These are phyloP conservation scores for Rhamphomyia laevipes DNA, from an alignment of 2,888 invertebrate genomes.

Conservation along the genomic window DNA sequence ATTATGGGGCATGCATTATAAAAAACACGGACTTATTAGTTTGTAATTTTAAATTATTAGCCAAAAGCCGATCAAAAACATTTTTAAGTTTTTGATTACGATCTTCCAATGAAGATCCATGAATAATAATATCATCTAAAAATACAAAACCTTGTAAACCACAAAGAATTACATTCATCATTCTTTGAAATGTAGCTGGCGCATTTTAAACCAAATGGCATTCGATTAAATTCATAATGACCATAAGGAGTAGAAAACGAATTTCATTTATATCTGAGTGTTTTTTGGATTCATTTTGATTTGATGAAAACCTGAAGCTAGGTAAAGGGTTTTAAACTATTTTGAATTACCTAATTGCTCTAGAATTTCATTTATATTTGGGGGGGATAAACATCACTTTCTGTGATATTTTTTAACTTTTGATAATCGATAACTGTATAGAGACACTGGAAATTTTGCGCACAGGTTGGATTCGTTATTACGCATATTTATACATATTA, in stretches of 20 bases:
- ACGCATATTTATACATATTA: too few relatives aligned
- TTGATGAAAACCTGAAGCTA: constrained; percentile 30
- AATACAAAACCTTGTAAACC: constrained; percentile 27
- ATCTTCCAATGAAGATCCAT: constrained; percentile 18
- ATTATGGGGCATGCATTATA: constrained; percentile 10
- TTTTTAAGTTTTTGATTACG: constrained; percentile 16
- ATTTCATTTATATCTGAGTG: constrained; percentile 26
- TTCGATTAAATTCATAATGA: constrained; percentile 25
- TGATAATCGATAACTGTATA: constrained; percentile 29
- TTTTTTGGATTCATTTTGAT: constrained; percentile 21
- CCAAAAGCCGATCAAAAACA: constrained; percentile 17
- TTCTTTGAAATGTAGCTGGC: constrained; percentile 30
- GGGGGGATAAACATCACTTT: constrained; percentile 24
- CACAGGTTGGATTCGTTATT: too few relatives aligned
- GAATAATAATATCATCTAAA: constrained; percentile 27
- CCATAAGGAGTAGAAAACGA: constrained; percentile 24
- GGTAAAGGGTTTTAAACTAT: constrained; percentile 28
- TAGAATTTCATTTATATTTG: constrained; percentile 27
- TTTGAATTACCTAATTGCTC: constrained; percentile 26
- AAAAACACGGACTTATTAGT: constrained; percentile 18
- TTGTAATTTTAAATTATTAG: constrained; percentile 18
- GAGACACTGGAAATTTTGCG: too few relatives aligned
- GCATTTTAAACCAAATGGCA: constrained; percentile 32
- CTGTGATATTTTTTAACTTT: constrained; percentile 25
- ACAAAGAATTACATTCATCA: constrained; percentile 28